Conservation (phyloP, 2,888 invertebrate species). For the Alloscopus bannaensis region DNA sequence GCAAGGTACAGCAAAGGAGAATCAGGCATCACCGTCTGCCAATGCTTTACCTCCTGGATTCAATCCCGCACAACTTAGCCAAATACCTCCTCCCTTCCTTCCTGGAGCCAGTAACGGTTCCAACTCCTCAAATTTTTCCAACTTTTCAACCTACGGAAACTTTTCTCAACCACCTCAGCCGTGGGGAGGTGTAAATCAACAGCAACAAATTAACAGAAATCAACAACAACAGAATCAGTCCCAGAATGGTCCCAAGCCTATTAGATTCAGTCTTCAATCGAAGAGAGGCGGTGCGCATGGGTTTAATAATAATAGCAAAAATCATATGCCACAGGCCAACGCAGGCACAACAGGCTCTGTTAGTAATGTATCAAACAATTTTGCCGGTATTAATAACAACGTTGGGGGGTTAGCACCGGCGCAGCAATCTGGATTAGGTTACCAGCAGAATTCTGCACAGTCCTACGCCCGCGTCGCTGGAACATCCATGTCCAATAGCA, state of each 20-base stretch:
- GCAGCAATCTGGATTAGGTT: constrained; percentile 42
- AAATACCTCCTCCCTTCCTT: constrained; percentile 58
- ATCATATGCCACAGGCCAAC: constrained; percentile 32
- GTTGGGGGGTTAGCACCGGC: constrained; percentile 19
- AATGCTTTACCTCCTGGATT: constrained; percentile 55
- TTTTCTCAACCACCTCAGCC: constrained; percentile 52
- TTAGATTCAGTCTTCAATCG: constrained; percentile 67
- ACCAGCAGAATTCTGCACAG: constrained; percentile 35
- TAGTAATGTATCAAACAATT: constrained; percentile 24
- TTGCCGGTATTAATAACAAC: constrained; percentile 31
- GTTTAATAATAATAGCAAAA: constrained; percentile 48
- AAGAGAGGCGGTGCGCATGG: constrained; percentile 58
- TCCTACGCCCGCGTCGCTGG: constrained; percentile 45
- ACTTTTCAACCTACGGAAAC: constrained; percentile 49
- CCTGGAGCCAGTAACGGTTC: constrained; percentile 38
- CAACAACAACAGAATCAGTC: constrained; percentile 37
- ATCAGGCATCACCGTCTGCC: constrained; percentile 7
- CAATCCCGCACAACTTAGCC: constrained; percentile 50
- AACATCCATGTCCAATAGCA: constrained; percentile 37
- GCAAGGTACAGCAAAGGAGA: constrained; percentile 41
- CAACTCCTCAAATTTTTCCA: constrained; percentile 49
- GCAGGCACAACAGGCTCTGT: constrained; percentile 24
- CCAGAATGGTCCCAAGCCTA: constrained; percentile 66
- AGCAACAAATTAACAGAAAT: constrained; percentile 43
- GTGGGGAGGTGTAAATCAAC: constrained; percentile 55